Conservation (phyloP, 2,888 invertebrate species). For the Acleris laterana region DNA sequence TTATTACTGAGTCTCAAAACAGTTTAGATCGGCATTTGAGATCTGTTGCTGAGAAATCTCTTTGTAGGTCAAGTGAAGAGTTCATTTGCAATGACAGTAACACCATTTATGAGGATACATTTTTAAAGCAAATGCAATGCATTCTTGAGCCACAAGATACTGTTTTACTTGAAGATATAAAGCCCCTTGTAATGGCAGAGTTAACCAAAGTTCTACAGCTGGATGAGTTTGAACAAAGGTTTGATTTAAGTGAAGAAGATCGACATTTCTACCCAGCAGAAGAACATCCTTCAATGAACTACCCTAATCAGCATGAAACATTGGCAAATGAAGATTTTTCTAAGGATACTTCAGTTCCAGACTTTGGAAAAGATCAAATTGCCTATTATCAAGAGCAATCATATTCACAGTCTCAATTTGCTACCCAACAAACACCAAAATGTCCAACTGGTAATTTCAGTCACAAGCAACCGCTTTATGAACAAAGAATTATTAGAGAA, state of each 20-base stretch:
- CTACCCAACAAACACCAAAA: constrained; percentile 22
- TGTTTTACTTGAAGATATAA: constrained; percentile 82
- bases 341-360: background rate
- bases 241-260: constrained; percentile 48
- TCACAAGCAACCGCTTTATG: constrained; percentile 54
- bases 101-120: constrained; percentile 88
- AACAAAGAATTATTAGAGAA: constrained; percentile 51
- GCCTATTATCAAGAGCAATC: constrained; percentile 20
- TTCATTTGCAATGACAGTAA: constrained; percentile 86
- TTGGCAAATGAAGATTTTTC: constrained; percentile 5
- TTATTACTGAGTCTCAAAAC: constrained; percentile 79
- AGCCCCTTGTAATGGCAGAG: constrained; percentile 85
- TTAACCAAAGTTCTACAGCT: constrained; percentile 82
- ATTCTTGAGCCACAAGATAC: constrained; percentile 84
- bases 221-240: constrained; percentile 63
- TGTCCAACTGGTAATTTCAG: constrained; percentile 23
- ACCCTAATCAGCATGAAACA: constrained; percentile 19
- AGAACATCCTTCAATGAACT: constrained; percentile 38
- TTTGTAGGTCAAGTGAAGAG: constrained; percentile 67
- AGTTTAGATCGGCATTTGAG: constrained; percentile 75
- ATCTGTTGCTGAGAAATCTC: constrained; percentile 77
- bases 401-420: constrained; percentile 13
- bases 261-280: constrained; percentile 42
- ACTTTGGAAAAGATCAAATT: constrained; percentile 13
- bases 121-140: constrained; percentile 88